Evolutionary conservation across 2,888 invertebrate species (phyloP), one percentile per base, ranked within the genome.

Genomic region (Oligia strigilis): DNA sequence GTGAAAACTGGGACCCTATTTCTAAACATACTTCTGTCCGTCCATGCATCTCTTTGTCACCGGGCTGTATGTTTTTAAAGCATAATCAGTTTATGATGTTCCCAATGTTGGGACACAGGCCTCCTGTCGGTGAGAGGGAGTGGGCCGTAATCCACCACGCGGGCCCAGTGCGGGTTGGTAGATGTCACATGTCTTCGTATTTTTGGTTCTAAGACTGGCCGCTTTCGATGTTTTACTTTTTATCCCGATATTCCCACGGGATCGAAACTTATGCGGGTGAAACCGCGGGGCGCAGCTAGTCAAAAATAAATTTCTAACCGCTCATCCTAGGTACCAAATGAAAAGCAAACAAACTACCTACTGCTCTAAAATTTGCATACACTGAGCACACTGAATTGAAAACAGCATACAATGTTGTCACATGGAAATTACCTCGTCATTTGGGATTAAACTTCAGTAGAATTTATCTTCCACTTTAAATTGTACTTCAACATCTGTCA

Each of bases 381-480:
- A 19, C n/a, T 14, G 52, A 64, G n/a, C 19, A 46, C 11, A 46
- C 2, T 0, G 9, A 78, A 78, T 36, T 71, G 55, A 55, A 78
- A 71, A 46, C 64, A 36, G 64, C 19, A 46, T 46, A n/a, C 43
- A 55, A n/a, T 80, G 62, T 64, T 72, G 80, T 64, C 55, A 36
- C 46, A 80, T 36, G 36, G 17, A 72, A 72, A 80, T 64, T 55
- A 55, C 13, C 2, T 3, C 40, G 36, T 1, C 23, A n/a, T 52
- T 64, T 80, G 6, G 4, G 43, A n/a, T 49, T n/a, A 40, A 36
- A 65, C n/a, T 49, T 6, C 55, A 23, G 8, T 43, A 43, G 36
- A n/a, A 67, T 67, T 78, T 78, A 67, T 60, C 78, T 64, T 65
- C 36, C 64, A 80, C 71, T 79, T 67, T n/a, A 43, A 80, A 64